These are phyloP conservation scores for Buphagus erythrorhynchus DNA, from an alignment of 2,797 vertebrate genomes.

Conservation along the genomic window DNA sequence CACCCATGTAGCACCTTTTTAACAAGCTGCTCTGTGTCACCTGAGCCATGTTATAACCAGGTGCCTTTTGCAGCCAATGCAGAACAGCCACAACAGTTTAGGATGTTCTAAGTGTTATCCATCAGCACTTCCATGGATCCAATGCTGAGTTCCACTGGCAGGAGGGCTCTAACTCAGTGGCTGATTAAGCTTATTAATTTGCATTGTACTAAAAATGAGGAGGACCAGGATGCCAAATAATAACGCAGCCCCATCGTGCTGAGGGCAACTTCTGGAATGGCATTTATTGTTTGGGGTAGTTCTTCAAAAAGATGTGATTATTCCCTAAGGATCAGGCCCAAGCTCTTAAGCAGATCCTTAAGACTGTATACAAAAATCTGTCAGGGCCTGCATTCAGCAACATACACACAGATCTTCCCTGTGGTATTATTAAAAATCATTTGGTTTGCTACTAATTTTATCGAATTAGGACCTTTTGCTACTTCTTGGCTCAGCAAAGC, in stretches of 20 bases:
- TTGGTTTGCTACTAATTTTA: neutral
- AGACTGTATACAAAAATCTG: neutral
- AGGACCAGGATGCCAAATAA: neutral
- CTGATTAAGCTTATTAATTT: neutral
- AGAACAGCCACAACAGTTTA: neutral
- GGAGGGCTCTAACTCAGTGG: neutral
- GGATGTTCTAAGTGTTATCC: neutral
- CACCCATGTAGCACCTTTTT: neutral
- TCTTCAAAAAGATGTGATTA: neutral
- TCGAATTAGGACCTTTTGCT: neutral
- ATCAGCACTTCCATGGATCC: neutral
- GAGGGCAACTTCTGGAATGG: neutral
- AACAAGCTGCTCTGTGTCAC: neutral
- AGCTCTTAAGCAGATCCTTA: neutral
- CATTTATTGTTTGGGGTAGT: neutral
- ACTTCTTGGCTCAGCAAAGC: neutral
- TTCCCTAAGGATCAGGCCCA: neutral
- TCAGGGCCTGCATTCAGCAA: neutral
- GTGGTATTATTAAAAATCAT: neutral
- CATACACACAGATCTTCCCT: neutral
- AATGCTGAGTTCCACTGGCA: neutral
- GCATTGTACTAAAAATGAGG: neutral
- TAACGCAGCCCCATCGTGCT: neutral
- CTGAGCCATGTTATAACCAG: neutral
- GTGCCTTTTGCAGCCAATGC: neutral